phyloP scores from a whole-genome alignment of 2,113 vertebrate genomes.

The Solenodon paradoxus region DNA sequence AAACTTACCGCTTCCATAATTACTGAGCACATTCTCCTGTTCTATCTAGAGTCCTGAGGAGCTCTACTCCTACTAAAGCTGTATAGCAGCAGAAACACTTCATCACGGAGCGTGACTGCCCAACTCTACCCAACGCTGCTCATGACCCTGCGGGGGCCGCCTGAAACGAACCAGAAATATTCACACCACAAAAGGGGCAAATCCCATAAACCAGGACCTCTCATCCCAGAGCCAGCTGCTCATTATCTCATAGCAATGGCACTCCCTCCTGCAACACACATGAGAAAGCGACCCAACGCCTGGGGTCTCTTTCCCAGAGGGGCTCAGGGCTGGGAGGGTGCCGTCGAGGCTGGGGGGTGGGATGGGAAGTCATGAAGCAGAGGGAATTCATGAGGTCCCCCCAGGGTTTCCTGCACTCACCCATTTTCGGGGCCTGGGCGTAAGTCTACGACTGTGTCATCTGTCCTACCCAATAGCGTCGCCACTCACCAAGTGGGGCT shows the following conservation, averaged over 20 bases:
- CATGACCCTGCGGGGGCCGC: fast-evolving
- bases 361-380: background rate
- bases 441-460: fast-evolving
- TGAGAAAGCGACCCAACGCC: background rate
- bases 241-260: background rate
- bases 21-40: background rate
- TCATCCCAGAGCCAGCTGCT: background rate
- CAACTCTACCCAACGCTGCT: background rate
- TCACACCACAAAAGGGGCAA: background rate
- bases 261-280: fast-evolving
- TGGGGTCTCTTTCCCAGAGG: background rate
- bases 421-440: fast-evolving
- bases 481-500: background rate
- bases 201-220: background rate
- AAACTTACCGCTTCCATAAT: background rate
- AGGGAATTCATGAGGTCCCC: background rate
- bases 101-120: fast-evolving
- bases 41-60: too few relatives aligned
- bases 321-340: background rate
- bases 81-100: background rate
- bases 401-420: background rate
- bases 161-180: background rate
- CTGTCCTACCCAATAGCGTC: fast-evolving
- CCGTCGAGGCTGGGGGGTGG: too few relatives aligned
- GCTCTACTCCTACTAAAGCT: background rate